These are phyloP conservation scores for Caenorhabditis imperialis DNA, from an alignment of 2,888 invertebrate species.

Conservation along the genomic window DNA sequence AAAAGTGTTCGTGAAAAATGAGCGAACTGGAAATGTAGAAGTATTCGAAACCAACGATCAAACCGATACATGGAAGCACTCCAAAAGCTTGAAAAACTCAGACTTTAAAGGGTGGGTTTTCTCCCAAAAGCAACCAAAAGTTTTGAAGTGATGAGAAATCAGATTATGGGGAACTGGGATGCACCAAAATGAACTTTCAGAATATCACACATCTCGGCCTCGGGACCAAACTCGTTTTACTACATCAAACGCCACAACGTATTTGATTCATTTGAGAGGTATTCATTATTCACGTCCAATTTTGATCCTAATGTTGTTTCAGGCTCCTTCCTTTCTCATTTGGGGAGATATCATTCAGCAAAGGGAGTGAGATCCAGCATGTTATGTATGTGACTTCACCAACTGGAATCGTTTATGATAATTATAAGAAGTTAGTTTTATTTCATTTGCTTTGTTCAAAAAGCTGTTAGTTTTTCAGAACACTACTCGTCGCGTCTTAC, in stretches of 20 bases:
- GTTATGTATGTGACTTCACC: conserved; percentile 22
- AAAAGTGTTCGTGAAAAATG: conserved; percentile 23
- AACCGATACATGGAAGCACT: conserved; percentile 14
- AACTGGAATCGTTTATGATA: conserved; percentile 38
- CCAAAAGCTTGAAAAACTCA: conserved; percentile 6
- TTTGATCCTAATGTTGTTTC: no score
- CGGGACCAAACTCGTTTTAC: conserved; percentile 14
- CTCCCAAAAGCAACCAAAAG: background rate
- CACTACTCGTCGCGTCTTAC: conserved; percentile 24
- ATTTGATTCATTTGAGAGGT: conserved; percentile 29
- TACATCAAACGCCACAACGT: conserved; percentile 9
- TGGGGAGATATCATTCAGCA: conserved; percentile 11
- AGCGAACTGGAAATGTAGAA: conserved; percentile 11
- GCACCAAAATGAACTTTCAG: conserved; percentile 17
- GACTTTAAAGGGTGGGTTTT: conserved; percentile 10
- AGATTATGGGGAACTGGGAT: no score
- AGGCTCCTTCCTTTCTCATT: conserved; percentile 29
- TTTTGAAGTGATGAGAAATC: no score
- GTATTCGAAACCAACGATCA: conserved; percentile 30
- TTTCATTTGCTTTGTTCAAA: background rate
- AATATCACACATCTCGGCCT: conserved; percentile 10
- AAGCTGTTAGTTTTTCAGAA: conserved; percentile 13
- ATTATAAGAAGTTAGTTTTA: conserved; percentile 20
- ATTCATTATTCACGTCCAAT: background rate
- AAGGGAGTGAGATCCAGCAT: background rate